Percentiles rank a stretch among this genome's conserved stretches.
Conservation (phyloP, 2,113 vertebrate species). For the Semicossyphus pulcher region DNA sequence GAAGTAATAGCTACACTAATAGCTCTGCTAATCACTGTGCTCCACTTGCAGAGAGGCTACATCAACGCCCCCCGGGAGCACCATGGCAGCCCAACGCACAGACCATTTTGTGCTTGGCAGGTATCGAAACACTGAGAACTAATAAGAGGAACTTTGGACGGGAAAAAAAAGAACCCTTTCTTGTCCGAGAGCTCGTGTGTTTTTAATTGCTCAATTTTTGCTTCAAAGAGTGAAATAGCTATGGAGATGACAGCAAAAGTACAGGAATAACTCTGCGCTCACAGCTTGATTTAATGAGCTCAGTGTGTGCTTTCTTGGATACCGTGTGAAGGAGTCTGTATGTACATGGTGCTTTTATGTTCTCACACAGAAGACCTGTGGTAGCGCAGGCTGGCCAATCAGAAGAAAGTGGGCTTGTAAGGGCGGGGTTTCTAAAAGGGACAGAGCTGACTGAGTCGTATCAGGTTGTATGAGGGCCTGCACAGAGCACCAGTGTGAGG, state of each 20-base stretch:
- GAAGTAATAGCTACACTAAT: conserved; percentile 55
- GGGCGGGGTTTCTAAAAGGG: no score
- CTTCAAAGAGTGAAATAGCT: background rate
- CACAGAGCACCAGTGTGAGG: no score
- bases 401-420: no score
- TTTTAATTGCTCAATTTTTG: conserved; percentile 14
- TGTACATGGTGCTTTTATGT: conserved; percentile 9
- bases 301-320: conserved; percentile 23
- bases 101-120: conserved; percentile 35
- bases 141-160: background rate
- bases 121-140: conserved; percentile 17
- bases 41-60: conserved; percentile 37
- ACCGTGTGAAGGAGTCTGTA: conserved; percentile 5
- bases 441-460: no score
- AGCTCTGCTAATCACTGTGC: conserved; percentile 64
- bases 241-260: background rate
- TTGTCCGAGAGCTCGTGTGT: background rate
- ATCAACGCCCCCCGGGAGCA: conserved; percentile 29
- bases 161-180: conserved; percentile 1
- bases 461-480: no score
- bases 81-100: conserved; percentile 31
- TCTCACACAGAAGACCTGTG: conserved; percentile 1
- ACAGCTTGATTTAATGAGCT: conserved; percentile 20
- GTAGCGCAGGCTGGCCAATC: background rate
- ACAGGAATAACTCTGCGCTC: background rate